Evolutionary conservation across 2,888 invertebrate species (phyloP).

Genomic region (Tinea pellionella): DNA sequence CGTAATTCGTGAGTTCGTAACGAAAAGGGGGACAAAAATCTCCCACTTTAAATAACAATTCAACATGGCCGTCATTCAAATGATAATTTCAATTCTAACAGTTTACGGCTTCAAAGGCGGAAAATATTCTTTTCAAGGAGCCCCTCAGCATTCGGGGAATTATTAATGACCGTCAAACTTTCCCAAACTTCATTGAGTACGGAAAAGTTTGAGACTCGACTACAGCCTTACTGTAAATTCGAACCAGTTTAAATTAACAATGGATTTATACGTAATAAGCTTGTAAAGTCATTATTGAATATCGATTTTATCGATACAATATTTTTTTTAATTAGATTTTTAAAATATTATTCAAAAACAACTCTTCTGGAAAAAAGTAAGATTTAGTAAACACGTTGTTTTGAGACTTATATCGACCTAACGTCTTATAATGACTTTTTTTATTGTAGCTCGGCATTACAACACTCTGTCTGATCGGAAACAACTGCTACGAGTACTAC

Average conservation of each 20-base stretch:
- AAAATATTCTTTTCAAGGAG: slow-evolving; percentile 58
- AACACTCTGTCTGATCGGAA: too few relatives aligned
- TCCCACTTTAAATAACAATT: slow-evolving; percentile 39
- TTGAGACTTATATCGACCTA: too few relatives aligned
- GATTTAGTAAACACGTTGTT: too few relatives aligned
- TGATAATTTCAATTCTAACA: slow-evolving; percentile 43
- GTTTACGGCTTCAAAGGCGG: slow-evolving; percentile 39
- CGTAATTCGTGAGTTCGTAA: not conserved
- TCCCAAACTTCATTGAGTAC: not conserved
- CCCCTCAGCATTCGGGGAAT: slow-evolving; percentile 45
- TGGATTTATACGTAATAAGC: not conserved
- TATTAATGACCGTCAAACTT: slow-evolving; percentile 41
- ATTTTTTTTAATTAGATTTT: too few relatives aligned
- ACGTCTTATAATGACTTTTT: too few relatives aligned
- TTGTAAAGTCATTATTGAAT: too few relatives aligned
- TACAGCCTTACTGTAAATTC: not conserved
- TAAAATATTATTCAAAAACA: too few relatives aligned
- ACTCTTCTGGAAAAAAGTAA: too few relatives aligned
- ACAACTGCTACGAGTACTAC: too few relatives aligned
- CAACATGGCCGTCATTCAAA: slow-evolving; percentile 46
- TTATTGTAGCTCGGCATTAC: too few relatives aligned
- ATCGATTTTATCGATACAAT: too few relatives aligned
- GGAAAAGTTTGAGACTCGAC: not conserved
- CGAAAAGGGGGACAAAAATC: not conserved
- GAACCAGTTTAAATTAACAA: not conserved